Evolutionary conservation across 2,888 invertebrate genomes (phyloP).

Genomic region (Baronia brevicornis): DNA sequence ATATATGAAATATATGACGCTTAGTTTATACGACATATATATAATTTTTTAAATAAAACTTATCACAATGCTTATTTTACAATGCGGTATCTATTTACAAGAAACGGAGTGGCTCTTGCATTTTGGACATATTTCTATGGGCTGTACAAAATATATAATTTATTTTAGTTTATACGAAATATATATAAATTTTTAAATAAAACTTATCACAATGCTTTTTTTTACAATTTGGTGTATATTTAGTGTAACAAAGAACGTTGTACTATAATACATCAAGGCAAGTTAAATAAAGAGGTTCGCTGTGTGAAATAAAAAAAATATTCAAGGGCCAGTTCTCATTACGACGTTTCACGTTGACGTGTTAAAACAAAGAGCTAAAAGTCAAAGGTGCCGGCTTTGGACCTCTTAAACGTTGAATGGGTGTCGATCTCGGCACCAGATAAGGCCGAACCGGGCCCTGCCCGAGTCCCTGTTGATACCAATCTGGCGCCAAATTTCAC

Average conservation of each 20-base stretch:
- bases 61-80: too few relatives aligned
- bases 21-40: too few relatives aligned
- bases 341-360: conserved; percentile 37
- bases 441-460: conserved; percentile 34
- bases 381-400: conserved; percentile 45
- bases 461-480: conserved; percentile 36
- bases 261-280: not conserved
- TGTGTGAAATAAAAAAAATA: conserved; percentile 11
- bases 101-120: too few relatives aligned
- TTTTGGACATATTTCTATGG: too few relatives aligned
- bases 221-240: conserved; percentile 14
- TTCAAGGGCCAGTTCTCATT: conserved; percentile 34
- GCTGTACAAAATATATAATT: too few relatives aligned
- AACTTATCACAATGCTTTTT: too few relatives aligned
- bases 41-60: too few relatives aligned
- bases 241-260: not conserved
- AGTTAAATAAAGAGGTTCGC: not conserved
- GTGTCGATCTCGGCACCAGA: conserved; percentile 55
- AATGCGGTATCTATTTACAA: too few relatives aligned
- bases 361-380: conserved; percentile 45
- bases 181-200: too few relatives aligned
- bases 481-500: conserved; percentile 71
- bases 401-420: conserved; percentile 40
- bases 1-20: too few relatives aligned
- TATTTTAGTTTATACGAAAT: too few relatives aligned